Base-by-base conservation (phyloP, 2,113 vertebrate genomes). In the Hydropotes inermis region DNA sequence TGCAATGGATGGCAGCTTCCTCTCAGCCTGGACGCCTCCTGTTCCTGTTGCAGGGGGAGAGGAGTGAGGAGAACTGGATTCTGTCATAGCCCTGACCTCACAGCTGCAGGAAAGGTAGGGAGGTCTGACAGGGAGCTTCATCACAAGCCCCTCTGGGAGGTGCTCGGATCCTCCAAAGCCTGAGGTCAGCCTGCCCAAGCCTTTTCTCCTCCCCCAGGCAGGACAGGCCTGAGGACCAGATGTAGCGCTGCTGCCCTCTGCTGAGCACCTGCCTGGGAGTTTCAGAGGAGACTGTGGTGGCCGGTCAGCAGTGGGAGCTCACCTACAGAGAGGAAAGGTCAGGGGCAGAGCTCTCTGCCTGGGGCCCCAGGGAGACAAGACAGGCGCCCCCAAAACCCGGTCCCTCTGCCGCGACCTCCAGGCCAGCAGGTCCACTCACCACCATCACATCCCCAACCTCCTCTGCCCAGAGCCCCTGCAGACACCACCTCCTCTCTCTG, bases 321-420 rank as follows among this genome's bases (percentile, higher is more conserved):
- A 1, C 14, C 13, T 2, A 47, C 89, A 82, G 45, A 60, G 47
- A 92, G 30, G 13, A 33, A 17, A 30, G 54, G 60, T 28, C 76
- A 28, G n/a, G 64, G 3, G 10, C 52, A 16, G 39, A n/a, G 52
- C 50, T 47, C 54, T 58, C 89, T 28, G 43, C 23, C 4, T 21
- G 47, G 45, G 45, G 60, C 36, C 19, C 28, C 7, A 0, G 1
- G 7, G 27, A 47, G 36, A 57, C 28, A 13, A 33, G 60, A 58
- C 6, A 0, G 1, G 74, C 1, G 11, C 7, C 76, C 30, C 50
- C 7, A 17, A 33, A 7, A 61, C 64, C 6, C 28, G 1, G 54
- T 16, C 54, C 83, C 91, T 76, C 91, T 50, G 12, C 81, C 17
- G 13, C 1, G 2, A 39, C 57, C 10, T 28, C n/a, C 17, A 6